Percentiles rank a stretch among this genome's conserved stretches.
phyloP scores from a whole-genome alignment of 1,140 invertebrate species.

The Chionoecetes opilio region DNA sequence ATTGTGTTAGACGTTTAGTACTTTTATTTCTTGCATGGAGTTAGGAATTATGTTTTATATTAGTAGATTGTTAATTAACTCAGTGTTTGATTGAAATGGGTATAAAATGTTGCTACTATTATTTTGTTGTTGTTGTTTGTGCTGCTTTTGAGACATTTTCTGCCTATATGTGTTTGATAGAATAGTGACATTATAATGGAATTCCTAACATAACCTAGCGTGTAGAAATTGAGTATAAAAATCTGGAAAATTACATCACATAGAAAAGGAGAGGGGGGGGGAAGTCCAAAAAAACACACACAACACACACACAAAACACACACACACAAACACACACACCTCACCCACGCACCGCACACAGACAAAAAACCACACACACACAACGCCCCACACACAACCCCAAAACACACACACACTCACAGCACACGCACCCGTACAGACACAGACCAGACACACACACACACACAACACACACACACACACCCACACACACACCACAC shows the following conservation, averaged over 20 bases:
- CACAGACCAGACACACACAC: neutral
- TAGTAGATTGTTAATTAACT: no score
- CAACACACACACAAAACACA: neutral
- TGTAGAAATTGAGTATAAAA: neutral
- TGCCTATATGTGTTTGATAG: no score
- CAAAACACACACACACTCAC: neutral
- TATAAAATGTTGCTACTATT: neutral
- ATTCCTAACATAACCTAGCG: no score
- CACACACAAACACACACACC: neutral
- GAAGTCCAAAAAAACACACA: neutral
- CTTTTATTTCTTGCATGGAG: no score
- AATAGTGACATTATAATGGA: neutral
- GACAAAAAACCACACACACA: neutral
- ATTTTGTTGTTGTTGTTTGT: conserved; percentile 10
- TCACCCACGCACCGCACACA: neutral
- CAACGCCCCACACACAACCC: no score
- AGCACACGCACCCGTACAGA: neutral
- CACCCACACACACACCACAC: neutral
- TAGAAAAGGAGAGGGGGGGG: neutral
- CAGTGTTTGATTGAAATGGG: neutral
- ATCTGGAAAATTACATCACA: neutral
- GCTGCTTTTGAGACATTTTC: neutral
- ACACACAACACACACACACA: neutral
- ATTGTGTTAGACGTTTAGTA: no score
- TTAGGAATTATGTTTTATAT: no score